Conservation (phyloP, 2,888 invertebrate genomes). For the Dicyrtomina minuta region DNA sequence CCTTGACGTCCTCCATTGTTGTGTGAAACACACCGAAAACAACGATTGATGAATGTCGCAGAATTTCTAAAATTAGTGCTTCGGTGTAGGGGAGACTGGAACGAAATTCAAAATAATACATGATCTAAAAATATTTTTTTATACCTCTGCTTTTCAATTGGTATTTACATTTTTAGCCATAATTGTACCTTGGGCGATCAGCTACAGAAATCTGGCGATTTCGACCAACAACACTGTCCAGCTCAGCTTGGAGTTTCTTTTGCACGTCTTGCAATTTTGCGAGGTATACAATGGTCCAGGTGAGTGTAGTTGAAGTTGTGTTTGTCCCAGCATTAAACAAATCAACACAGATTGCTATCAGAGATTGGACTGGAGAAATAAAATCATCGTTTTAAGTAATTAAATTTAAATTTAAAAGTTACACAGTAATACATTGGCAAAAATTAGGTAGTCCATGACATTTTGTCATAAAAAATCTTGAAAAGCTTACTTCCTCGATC, state of each 20-base stretch:
- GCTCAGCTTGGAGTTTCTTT: slow-evolving; percentile 5
- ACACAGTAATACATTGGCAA: too few relatives aligned
- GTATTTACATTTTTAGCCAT: background rate
- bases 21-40: background rate
- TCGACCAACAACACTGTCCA: slow-evolving; percentile 11
- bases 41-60: background rate
- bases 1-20: background rate
- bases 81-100: background rate
- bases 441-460: too few relatives aligned
- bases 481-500: too few relatives aligned
- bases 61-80: background rate
- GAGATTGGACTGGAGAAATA: too few relatives aligned
- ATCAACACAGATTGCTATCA: background rate
- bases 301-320: background rate
- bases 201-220: background rate
- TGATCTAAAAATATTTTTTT: too few relatives aligned
- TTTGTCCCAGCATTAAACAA: background rate
- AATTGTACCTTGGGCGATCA: slow-evolving; percentile 4
- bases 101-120: too few relatives aligned
- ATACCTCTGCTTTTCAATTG: background rate
- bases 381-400: too few relatives aligned
- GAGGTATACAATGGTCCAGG: slow-evolving; percentile 17
- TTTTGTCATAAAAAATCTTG: too few relatives aligned
- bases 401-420: too few relatives aligned
- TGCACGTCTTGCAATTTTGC: slow-evolving; percentile 6